Base-by-base conservation (phyloP, 2,797 vertebrate species). In the Brachyalestes nurse region DNA sequence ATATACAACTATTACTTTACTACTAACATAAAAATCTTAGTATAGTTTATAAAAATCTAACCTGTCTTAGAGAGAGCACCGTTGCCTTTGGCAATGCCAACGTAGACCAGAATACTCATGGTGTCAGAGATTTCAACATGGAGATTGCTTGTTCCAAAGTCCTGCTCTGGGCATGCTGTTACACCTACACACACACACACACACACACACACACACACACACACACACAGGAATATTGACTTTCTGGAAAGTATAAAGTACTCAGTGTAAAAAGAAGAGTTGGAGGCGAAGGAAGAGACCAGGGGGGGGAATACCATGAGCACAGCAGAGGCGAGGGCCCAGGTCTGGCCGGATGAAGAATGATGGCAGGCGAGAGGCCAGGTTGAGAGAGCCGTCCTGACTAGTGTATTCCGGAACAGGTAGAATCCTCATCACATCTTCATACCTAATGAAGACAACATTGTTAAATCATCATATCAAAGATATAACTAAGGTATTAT, bases 321-420 rank as follows among this genome's bases (percentile, higher is more conserved):
- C 97, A 87, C 97, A 97, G 89, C 97, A 98, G 4, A 99, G 92
- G 69, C 97, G 94, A 13, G 98, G 98, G 38, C 98, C 98, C 76
- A 99, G 90, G 88, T 99, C 98, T 0, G 98, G 98, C 76, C 96
- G 95, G 57, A 99, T 97, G 86, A 99, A 99, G 91, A 99, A 99
- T 0, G 95, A 95, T 12, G 98, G 98, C 88, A 99, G 94, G 75
- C 97, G 96, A 69, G 97, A 98, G 83, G 98, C 97, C 88, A 99
- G 90, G 91, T 99, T 99, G 45, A 98, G 93, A 86, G 92, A 95
- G 75, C 97, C 98, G 87, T 99, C 97, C 83, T 97, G 98, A 88
- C 97, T 96, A n/a, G 96, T 98, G 88, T 99, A 99, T 73, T 99
- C 97, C 25, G 97, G 97, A 83, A 99, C 91, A 12, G 98, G 98